Evolutionary conservation across 2,797 vertebrate species (phyloP).

Genomic region (Otolemur crassicaudatus): DNA sequence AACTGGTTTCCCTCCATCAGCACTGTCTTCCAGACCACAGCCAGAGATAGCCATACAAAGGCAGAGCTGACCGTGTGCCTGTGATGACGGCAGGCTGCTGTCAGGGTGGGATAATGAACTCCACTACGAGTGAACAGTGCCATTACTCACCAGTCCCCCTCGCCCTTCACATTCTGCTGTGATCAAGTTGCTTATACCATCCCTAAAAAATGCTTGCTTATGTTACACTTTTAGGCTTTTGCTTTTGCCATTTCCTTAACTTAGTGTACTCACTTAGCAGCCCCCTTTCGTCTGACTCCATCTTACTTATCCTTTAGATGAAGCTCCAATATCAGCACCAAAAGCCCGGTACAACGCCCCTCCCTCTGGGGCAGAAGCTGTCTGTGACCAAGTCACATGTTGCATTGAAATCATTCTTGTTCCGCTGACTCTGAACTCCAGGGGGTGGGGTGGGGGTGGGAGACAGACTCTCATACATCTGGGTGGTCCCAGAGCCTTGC

Average conservation of each 20-base stretch:
- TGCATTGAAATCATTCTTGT: neutral
- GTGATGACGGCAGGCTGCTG: neutral
- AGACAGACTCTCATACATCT: neutral
- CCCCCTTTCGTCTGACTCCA: neutral
- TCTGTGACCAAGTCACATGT: neutral
- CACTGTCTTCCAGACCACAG: neutral
- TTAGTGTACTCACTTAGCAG: neutral
- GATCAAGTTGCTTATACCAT: neutral
- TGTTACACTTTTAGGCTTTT: neutral
- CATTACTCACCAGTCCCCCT: neutral
- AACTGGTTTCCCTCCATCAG: neutral
- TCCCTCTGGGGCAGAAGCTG: neutral
- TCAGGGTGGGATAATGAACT: neutral
- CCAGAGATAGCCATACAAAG: neutral
- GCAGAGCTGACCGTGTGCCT: neutral
- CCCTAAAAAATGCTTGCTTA: neutral
- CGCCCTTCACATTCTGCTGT: too few relatives aligned
- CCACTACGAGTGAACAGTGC: rapidly evolving
- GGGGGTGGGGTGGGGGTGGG: too few relatives aligned
- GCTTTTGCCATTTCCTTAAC: neutral
- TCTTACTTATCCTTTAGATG: neutral
- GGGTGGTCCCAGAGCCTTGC: neutral
- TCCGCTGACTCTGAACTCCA: neutral
- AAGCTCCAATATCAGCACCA: neutral
- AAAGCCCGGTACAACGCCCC: neutral